These are phyloP conservation scores for Drosophila insularis DNA, from an alignment of 1,140 invertebrate species.

Conservation along the genomic window DNA sequence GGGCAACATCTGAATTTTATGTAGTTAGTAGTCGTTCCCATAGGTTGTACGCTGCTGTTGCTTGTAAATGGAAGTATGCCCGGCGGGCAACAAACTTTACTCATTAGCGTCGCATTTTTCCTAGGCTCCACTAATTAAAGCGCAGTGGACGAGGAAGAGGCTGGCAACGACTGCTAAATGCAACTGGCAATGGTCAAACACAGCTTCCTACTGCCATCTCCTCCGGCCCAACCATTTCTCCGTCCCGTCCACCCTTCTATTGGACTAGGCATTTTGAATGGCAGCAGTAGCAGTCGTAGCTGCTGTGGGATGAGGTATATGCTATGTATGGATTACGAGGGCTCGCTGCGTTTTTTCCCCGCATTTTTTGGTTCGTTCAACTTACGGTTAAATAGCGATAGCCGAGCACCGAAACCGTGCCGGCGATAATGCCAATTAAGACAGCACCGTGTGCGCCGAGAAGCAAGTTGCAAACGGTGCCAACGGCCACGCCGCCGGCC, in stretches of 20 bases:
- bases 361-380: conserved; percentile 43
- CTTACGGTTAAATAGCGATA: conserved; percentile 93
- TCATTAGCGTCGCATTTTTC: conserved; percentile 77
- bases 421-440: conserved; percentile 91
- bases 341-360: conserved; percentile 14
- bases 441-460: conserved; percentile 94
- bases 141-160: conserved; percentile 34
- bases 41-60: not conserved
- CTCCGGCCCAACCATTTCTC: not conserved
- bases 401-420: conserved; percentile 91
- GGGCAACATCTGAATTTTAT: not conserved
- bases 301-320: conserved; percentile 12
- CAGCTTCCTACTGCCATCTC: not conserved
- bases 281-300: conserved; percentile 13
- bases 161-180: conserved; percentile 16
- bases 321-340: conserved; percentile 33
- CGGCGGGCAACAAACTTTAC: conserved; percentile 76
- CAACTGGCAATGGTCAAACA: conserved; percentile 32
- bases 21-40: not conserved
- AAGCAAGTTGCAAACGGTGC: conserved; percentile 89
- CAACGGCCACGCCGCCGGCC: conserved; percentile 88
- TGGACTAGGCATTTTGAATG: conserved; percentile 57
- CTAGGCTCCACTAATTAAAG: conserved; percentile 76
- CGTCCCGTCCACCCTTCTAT: not conserved
- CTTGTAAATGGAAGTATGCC: conserved; percentile 29